Evolutionary conservation across 2,797 vertebrate species (phyloP).

Genomic region (Mareca strepera): DNA sequence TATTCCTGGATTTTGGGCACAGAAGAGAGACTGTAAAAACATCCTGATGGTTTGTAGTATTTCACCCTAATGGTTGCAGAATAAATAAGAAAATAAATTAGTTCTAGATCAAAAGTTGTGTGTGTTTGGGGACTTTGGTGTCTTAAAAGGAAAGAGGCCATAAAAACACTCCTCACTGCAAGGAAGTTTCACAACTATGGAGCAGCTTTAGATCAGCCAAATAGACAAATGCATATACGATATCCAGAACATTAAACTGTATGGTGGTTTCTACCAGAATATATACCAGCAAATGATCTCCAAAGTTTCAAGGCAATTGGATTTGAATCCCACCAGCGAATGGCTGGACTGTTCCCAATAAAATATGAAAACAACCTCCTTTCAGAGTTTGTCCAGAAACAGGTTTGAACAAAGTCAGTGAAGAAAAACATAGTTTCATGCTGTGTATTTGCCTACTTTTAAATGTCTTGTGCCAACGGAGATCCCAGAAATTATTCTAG

Average conservation of each 20-base stretch:
- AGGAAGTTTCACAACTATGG: background rate
- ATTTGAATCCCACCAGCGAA: background rate
- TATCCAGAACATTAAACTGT: background rate
- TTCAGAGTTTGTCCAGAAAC: background rate
- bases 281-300: background rate
- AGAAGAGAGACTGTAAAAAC: background rate
- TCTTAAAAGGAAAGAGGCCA: too few species aligned
- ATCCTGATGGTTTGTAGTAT: background rate
- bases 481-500: background rate
- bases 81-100: background rate
- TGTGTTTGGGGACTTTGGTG: background rate
- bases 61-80: background rate
- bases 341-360: background rate
- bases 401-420: background rate
- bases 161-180: background rate
- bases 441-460: background rate
- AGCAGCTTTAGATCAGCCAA: background rate
- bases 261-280: background rate
- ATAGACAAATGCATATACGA: background rate
- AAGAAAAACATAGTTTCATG: background rate
- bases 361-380: background rate
- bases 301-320: background rate
- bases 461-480: background rate
- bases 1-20: background rate
- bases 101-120: background rate